These are phyloP conservation scores for Chrysochloris asiatica DNA, from an alignment of 2,113 vertebrate species.

Conservation along the genomic window DNA sequence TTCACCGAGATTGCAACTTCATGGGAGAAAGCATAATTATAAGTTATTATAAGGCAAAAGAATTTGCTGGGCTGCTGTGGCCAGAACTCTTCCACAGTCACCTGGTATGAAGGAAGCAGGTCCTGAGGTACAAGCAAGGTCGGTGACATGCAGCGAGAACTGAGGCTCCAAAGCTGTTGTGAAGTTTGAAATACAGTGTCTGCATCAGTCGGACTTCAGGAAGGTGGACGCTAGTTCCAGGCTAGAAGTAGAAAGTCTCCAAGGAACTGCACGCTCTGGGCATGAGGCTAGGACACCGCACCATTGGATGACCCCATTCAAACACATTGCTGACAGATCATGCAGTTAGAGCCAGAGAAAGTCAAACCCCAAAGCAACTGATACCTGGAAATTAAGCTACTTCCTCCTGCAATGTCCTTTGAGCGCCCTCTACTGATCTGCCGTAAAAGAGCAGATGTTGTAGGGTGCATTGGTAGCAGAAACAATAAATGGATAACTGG, in stretches of 20 bases:
- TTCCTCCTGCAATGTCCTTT: neutral
- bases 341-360: neutral
- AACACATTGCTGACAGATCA: too few species aligned
- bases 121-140: neutral
- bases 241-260: neutral
- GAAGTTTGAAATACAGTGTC: neutral
- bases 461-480: neutral
- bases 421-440: slow-evolving; percentile 8
- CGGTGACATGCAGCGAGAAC: neutral
- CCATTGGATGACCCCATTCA: neutral
- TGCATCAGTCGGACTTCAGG: neutral
- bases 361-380: neutral
- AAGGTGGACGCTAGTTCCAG: neutral
- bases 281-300: neutral
- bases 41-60: neutral
- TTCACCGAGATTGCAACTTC: neutral
- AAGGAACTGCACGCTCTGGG: neutral
- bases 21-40: neutral
- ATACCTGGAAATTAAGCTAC: neutral
- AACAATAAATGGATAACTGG: fast-evolving
- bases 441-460: neutral
- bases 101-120: neutral
- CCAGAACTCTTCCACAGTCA: neutral
- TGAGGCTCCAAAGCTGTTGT: too few species aligned
- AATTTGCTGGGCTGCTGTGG: neutral